phyloP scores from a whole-genome alignment of 2,797 vertebrate genomes.

The Tadarida brasiliensis region DNA sequence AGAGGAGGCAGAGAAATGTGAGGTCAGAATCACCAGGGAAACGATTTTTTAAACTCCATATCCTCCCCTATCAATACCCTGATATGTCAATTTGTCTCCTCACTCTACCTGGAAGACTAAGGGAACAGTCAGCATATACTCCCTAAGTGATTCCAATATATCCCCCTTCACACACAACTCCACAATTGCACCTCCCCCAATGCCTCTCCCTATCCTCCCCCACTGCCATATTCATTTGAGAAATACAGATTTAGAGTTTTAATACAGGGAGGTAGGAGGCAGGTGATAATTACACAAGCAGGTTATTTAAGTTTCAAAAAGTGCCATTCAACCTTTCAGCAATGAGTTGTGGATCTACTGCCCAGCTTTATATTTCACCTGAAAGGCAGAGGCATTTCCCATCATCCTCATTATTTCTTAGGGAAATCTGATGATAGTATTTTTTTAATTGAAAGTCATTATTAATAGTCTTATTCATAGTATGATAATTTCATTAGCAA shows the following conservation, averaged over 20 bases:
- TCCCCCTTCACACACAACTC: not conserved
- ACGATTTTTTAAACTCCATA: not conserved
- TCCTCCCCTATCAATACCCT: not conserved
- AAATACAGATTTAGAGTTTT: constrained; percentile 40
- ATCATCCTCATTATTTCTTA: not conserved
- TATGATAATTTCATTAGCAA: constrained; percentile 49
- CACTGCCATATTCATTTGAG: not conserved
- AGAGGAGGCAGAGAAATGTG: not conserved
- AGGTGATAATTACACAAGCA: not conserved
- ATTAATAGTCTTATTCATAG: constrained; percentile 40
- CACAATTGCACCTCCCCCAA: fast-evolving
- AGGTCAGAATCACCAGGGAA: not conserved
- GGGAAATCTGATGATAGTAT: not conserved
- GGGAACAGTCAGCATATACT: not conserved
- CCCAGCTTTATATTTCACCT: not conserved
- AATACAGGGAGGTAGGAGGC: not conserved
- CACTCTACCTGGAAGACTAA: not conserved
- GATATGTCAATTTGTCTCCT: not conserved
- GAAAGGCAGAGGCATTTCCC: not conserved
- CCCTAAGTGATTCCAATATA: not conserved
- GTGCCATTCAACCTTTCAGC: not conserved
- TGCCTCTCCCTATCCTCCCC: too few species aligned
- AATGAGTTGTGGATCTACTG: not conserved
- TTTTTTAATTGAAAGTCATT: constrained; percentile 26
- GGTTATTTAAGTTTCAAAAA: not conserved